A percentile compares a stretch with the other conserved stretches of the same genome.
These are phyloP conservation scores for Brachionus rotundiformis DNA, from an alignment of 1,140 invertebrate genomes.

Conservation along the genomic window DNA sequence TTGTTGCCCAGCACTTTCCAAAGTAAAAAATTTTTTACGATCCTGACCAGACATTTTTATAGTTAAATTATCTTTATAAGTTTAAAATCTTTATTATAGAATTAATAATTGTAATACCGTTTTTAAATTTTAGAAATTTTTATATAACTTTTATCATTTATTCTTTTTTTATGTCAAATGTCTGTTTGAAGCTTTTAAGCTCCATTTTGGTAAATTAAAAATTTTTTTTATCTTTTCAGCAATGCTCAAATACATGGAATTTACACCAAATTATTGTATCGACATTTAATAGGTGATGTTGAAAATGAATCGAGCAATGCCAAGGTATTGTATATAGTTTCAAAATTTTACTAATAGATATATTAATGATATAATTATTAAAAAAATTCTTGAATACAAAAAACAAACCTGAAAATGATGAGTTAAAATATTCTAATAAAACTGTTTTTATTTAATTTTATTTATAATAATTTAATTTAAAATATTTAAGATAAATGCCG, in stretches of 20 bases:
- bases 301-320: conserved; percentile 38
- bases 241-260: conserved; percentile 18
- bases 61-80: background rate
- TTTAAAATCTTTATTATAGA: too few species aligned
- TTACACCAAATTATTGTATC: conserved; percentile 26
- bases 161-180: too few species aligned
- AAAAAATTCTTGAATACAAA: too few species aligned
- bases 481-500: background rate
- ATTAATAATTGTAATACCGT: too few species aligned
- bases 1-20: conserved; percentile 61
- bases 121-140: too few species aligned
- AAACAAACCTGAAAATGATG: background rate
- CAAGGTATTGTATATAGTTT: conserved; percentile 32
- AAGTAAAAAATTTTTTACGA: conserved; percentile 38
- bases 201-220: background rate
- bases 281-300: conserved; percentile 49
- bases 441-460: too few species aligned
- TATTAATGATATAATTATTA: background rate
- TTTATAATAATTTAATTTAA: too few species aligned
- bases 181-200: too few species aligned
- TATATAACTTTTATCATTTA: too few species aligned
- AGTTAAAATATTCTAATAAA: background rate
- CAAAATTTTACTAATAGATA: too few species aligned
- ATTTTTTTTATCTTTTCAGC: background rate
- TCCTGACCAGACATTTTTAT: too few species aligned